phyloP scores from a whole-genome alignment of 2,113 vertebrate genomes.

The Jaculus jaculus region DNA sequence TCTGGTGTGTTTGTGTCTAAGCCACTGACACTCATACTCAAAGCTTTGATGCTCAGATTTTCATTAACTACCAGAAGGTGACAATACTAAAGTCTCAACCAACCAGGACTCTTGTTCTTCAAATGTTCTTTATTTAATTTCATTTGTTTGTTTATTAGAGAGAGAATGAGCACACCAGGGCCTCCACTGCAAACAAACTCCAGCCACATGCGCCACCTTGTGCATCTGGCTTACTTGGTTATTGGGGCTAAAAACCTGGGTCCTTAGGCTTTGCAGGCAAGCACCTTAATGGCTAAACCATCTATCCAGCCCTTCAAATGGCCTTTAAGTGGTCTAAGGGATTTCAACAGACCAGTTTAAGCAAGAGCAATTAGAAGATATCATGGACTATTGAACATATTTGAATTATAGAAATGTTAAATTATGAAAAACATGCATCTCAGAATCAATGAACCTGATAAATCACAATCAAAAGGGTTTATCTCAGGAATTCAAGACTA shows the following conservation, averaged over 20 bases:
- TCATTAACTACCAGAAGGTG: background rate
- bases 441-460: background rate
- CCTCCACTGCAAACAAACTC: too few species aligned
- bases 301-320: background rate
- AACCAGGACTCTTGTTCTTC: slow-evolving; percentile 11
- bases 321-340: background rate
- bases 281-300: too few species aligned
- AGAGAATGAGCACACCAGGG: too few species aligned
- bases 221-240: too few species aligned
- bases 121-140: background rate
- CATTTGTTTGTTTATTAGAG: too few species aligned
- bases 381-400: background rate
- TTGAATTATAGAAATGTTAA: slow-evolving; percentile 30
- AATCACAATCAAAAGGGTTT: background rate
- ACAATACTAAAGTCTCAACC: background rate
- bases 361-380: background rate
- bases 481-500: slow-evolving; percentile 16
- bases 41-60: slow-evolving; percentile 10
- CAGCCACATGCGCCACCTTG: too few species aligned
- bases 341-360: slow-evolving; percentile 31
- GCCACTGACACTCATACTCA: background rate
- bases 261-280: too few species aligned
- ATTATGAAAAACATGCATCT: slow-evolving; percentile 3
- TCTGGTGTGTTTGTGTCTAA: background rate
- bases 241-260: too few species aligned